Base-by-base conservation (phyloP, 2,888 invertebrate genomes). In the Amblyjoppa fuscipennis region DNA sequence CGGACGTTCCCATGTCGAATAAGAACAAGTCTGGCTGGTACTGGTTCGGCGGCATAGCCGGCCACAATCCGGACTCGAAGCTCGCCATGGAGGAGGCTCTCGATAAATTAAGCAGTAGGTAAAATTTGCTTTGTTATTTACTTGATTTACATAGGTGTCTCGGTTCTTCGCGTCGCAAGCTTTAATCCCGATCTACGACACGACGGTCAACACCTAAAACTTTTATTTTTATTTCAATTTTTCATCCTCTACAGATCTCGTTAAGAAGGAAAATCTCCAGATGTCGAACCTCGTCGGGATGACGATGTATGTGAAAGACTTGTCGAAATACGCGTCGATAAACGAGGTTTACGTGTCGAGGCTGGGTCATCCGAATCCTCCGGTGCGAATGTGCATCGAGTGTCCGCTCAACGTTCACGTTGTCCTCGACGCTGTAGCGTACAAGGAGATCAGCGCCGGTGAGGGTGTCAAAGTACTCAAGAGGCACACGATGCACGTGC, bases 401-500 rank as follows among this genome's bases (percentile, higher is more conserved):
- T 96, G 96, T 90, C 97, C 98, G 20, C 94, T 98, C 59, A 95
- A 96, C 89, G 96, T 96, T 73, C 97, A 98, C 86, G 96, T 98
- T 74, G 95, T 97, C 83, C 94, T 98, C 91, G 98, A 98, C 91
- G 98, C 97, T 81, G 95, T 97, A 76, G 96, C 96, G 34, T 96
- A 95, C 94, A 95, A 93, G 87, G 93, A 93, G 89, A 90, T 90
- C 77, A 90, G 90, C 85, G 87, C 84, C 89, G 91, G 87, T 80
- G 89, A 90, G 61, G 90, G 91, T 85, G 92, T 91, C 77, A 91
- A 92, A 89, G 87, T 91, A 82, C 90, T 92, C 66, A 92, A 92
- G 89, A 96, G 97, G 84, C 95, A 96, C 87, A 98, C 97, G 7
- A 97, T 99, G 97, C 99, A 99, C 93, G 98, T 99, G 59, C 99